These are phyloP conservation scores for Leptopilina boulardi DNA, from an alignment of 1,140 invertebrate genomes.

Conservation along the genomic window DNA sequence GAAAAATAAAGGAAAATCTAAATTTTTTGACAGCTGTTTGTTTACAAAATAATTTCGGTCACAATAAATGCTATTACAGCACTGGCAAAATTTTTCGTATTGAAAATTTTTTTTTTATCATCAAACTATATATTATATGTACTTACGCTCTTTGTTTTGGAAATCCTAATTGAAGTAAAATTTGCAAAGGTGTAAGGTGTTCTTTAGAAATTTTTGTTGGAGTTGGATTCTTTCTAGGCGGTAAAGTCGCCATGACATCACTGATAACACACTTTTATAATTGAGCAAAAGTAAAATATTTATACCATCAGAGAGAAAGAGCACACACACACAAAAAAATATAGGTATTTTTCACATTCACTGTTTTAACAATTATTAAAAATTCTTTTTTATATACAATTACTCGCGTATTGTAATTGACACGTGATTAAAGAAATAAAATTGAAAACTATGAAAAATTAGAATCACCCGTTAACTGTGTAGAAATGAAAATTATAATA, in stretches of 20 bases:
- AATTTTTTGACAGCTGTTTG: constrained; percentile 65
- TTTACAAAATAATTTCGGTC: constrained; percentile 52
- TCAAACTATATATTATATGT: no score
- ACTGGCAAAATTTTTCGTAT: constrained; percentile 35
- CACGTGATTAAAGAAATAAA: no score
- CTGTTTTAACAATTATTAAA: no score
- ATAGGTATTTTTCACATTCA: no score
- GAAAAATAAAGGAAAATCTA: not conserved
- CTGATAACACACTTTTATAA: not conserved
- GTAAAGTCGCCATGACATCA: constrained; percentile 80
- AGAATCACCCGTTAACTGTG: no score
- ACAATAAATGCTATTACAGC: not conserved
- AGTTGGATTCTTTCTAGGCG: constrained; percentile 82
- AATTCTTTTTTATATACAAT: no score
- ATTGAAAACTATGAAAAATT: no score
- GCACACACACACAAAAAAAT: no score
- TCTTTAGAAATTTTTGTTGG: constrained; percentile 84
- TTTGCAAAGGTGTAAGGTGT: constrained; percentile 85
- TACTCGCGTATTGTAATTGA: no score
- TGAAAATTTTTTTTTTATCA: no score
- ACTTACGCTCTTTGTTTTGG: constrained; percentile 89
- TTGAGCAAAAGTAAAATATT: not conserved
- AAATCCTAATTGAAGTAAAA: constrained; percentile 91
- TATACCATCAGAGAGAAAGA: no score
- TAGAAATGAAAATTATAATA: constrained; percentile 2